Base-by-base conservation (phyloP, 2,888 invertebrate genomes). In the Dasysyrphus albostriatus region DNA sequence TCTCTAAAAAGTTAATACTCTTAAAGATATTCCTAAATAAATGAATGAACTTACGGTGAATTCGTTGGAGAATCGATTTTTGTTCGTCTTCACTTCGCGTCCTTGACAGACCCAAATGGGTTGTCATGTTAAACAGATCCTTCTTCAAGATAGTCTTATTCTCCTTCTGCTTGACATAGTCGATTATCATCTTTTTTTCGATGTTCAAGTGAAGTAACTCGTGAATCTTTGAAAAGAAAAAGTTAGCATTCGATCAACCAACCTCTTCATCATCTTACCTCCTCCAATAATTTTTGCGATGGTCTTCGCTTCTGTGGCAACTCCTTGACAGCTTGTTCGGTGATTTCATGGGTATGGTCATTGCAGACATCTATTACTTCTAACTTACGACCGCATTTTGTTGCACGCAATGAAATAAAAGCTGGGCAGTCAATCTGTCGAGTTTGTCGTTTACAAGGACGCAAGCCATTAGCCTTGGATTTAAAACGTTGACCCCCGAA, bases 361-460 rank as follows among this genome's bases (percentile, higher is more conserved):
- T 93, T 93, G 87, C 93, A 93, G 12, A 93, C 92, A 78, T 93
- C 92, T n/a, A 93, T 92, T 3, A 93, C 93, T 90, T 93, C 93
- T 42, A 93, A 88, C 83, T 92, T 92, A 44, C 91, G 91, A 37
- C 93, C 93, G 88, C 92, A 92, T 89, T 93, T 93, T 7, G 93
- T 92, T 34, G 93, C 93, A 54, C 93, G 90, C 19, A 93, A 89
- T 90, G 92, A 92, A 73, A 93, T 92, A 84, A 93, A 92, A 9
- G 93, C 92, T 34, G 92, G 93, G 89, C 93, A 93, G 89, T 93
- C 91, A 16, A 92, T 92, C 83, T 93, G 90, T 88, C 93, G 92
- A 2, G 93, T 91, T 92, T 93, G 92, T 12, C 77, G 77, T 34
- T 70, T 74, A 3, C 92, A 91, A 75, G 92, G 91, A 73, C 93